Evolutionary conservation across 1,140 invertebrate species (phyloP).

Genomic region (Drosophila lacteicornis): DNA sequence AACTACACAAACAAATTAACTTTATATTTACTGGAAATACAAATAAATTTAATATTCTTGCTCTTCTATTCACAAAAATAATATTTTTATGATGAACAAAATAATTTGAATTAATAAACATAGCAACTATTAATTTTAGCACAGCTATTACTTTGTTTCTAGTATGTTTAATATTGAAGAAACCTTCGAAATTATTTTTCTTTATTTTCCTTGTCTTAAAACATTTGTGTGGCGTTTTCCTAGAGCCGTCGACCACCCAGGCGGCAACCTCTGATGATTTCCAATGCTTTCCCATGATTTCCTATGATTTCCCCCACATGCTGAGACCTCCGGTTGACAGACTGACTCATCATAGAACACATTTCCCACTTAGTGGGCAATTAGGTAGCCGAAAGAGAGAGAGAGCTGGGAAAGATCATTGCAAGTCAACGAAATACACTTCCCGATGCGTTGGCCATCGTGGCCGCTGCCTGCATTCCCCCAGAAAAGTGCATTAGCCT

Average conservation of each 20-base stretch:
- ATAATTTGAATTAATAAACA: background rate
- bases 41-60: background rate
- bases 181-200: too few species aligned
- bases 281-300: background rate
- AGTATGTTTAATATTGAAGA: too few species aligned
- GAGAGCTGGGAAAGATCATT: constrained; percentile 26
- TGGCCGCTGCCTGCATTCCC: background rate
- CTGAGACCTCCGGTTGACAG: constrained; percentile 30
- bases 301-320: constrained; percentile 1
- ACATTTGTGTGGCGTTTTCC: background rate
- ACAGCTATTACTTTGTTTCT: too few species aligned
- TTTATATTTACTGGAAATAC: background rate
- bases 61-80: background rate
- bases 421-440: constrained; percentile 46
- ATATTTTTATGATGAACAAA: background rate
- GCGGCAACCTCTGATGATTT: constrained; percentile 1
- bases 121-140: too few species aligned
- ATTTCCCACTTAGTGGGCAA: constrained; percentile 69
- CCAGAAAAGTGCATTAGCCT: constrained; percentile 66
- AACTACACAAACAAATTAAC: too few species aligned
- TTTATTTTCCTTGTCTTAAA: too few species aligned
- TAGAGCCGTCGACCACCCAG: constrained; percentile 9
- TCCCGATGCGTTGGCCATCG: constrained; percentile 66
- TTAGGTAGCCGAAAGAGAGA: constrained; percentile 33
- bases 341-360: constrained; percentile 29